Evolutionary conservation across 30 jellyfish, hydroid and myxozoan genomes (phyloP).

Genomic region (Aurelia sp.): DNA sequence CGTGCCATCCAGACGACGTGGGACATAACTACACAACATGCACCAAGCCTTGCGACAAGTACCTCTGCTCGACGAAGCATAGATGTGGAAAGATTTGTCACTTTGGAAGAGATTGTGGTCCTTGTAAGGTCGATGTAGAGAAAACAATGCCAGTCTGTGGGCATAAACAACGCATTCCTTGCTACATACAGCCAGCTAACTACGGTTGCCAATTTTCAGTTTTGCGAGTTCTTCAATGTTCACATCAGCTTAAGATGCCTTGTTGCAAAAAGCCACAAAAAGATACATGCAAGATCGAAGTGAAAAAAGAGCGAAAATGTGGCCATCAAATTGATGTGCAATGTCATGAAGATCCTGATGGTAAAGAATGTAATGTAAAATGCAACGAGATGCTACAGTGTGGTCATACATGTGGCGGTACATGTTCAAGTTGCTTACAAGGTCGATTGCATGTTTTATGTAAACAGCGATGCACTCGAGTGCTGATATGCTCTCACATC

Average conservation of each 20-base stretch:
- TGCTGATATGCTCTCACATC: constrained; percentile 2
- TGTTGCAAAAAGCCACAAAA: not conserved
- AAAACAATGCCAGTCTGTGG: constrained; percentile 49
- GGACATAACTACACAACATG: constrained; percentile 54
- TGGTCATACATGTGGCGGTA: constrained; percentile 5
- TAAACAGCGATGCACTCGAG: not conserved
- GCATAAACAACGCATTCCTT: constrained; percentile 36
- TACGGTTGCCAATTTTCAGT: not conserved
- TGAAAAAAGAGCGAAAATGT: not conserved
- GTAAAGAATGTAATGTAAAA: not conserved
- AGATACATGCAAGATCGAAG: constrained; percentile 1
- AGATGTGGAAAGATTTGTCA: constrained; percentile 30
- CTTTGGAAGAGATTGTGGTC: constrained; percentile 54
- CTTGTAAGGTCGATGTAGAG: constrained; percentile 41
- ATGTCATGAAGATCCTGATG: not conserved
- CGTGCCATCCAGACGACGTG: constrained; percentile 70
- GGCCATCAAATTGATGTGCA: not conserved
- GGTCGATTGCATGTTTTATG: not conserved
- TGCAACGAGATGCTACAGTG: constrained; percentile 5
- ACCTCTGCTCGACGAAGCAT: constrained; percentile 18
- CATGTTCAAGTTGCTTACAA: not conserved
- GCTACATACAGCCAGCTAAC: constrained; percentile 1
- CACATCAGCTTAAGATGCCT: not conserved
- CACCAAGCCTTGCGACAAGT: constrained; percentile 31
- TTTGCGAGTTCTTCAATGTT: not conserved